These are phyloP conservation scores for Artibeus jamaicensis DNA, from an alignment of 2,797 vertebrate genomes.

Conservation along the genomic window DNA sequence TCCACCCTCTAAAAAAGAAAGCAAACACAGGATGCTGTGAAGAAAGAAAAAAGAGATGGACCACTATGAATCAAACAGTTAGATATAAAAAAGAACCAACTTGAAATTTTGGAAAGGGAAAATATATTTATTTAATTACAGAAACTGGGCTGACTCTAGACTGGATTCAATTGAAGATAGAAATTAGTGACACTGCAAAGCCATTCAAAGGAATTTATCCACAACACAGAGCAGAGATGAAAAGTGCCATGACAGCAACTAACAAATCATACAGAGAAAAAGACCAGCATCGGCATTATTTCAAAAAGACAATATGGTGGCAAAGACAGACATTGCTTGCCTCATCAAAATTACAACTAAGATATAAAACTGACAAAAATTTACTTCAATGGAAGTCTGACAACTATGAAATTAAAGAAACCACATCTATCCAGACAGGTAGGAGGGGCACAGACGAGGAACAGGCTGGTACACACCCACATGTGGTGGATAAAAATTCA, in stretches of 20 bases:
- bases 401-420: no score
- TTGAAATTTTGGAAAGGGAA: background rate
- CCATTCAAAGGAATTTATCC: background rate
- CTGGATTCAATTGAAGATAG: background rate
- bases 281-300: background rate
- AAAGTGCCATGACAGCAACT: background rate
- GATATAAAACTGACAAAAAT: no score
- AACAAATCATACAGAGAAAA: background rate
- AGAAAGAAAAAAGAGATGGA: background rate
- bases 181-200: background rate
- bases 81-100: background rate
- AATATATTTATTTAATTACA: background rate
- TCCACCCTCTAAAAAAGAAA: background rate
- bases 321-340: no score
- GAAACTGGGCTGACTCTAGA: background rate
- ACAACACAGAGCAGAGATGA: background rate
- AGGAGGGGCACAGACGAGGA: no score
- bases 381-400: no score
- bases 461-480: no score
- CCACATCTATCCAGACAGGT: no score
- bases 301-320: background rate
- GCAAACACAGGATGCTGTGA: background rate
- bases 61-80: background rate
- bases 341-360: no score
- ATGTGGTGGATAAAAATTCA: no score